These are phyloP conservation scores for Cephus spinipes DNA, from an alignment of 2,888 invertebrate species.

Conservation along the genomic window DNA sequence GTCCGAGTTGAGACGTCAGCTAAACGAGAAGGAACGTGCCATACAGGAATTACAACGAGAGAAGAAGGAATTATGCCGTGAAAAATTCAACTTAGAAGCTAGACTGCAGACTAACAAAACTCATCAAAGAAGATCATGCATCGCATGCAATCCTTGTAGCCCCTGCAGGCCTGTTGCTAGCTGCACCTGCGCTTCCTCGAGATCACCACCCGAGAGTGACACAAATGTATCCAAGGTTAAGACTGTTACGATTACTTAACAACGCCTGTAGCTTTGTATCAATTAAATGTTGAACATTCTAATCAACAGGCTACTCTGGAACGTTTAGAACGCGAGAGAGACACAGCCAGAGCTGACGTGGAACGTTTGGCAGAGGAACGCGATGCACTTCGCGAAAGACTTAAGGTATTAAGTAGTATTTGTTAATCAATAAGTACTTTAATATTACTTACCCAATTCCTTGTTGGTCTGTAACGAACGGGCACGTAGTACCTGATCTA, in stretches of 20 bases:
- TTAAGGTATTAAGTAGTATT: slow-evolving; percentile 65
- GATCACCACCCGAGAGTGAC: slow-evolving; percentile 30
- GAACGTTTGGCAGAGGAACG: slow-evolving; percentile 73
- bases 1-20: slow-evolving; percentile 55
- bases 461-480: slow-evolving; percentile 17
- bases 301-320: slow-evolving; percentile 58
- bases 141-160: slow-evolving; percentile 42
- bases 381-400: slow-evolving; percentile 70
- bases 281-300: background rate
- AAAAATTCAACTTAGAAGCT: slow-evolving; percentile 65
- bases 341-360: slow-evolving; percentile 70
- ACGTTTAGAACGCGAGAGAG: slow-evolving; percentile 70
- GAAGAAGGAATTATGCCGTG: slow-evolving; percentile 63
- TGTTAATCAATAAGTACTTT: background rate
- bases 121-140: slow-evolving; percentile 33
- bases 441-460: slow-evolving; percentile 16
- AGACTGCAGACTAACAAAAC: slow-evolving; percentile 56
- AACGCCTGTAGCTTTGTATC: background rate
- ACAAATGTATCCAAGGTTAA: slow-evolving; percentile 36
- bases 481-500: background rate
- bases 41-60: slow-evolving; percentile 65
- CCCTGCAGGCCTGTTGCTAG: slow-evolving; percentile 33
- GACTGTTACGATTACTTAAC: background rate
- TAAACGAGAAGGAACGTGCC: slow-evolving; percentile 64
- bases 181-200: slow-evolving; percentile 35